Evolutionary conservation across 2,888 invertebrate genomes (phyloP).

Genomic region (Hyposoter didymator): DNA sequence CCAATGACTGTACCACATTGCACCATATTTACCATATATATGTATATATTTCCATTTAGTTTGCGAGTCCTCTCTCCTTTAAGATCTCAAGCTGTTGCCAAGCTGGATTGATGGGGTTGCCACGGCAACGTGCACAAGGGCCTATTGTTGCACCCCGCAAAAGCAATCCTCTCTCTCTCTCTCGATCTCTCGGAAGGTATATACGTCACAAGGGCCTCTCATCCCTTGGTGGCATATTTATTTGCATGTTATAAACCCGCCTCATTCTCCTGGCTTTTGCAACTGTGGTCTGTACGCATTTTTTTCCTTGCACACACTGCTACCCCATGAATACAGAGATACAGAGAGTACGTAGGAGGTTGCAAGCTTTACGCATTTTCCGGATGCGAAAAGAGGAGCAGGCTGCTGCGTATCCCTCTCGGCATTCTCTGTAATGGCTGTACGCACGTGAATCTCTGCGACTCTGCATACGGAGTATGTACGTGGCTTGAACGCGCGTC

Average conservation of each 20-base stretch:
- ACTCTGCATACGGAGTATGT: slow-evolving; percentile 22
- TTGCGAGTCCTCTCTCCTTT: slow-evolving; percentile 80
- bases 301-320: slow-evolving; percentile 70
- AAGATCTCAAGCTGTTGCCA: slow-evolving; percentile 84
- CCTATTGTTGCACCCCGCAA: slow-evolving; percentile 83
- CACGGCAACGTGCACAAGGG: slow-evolving; percentile 81
- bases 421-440: neutral
- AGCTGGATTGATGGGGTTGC: slow-evolving; percentile 84
- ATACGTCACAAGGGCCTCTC: slow-evolving; percentile 58
- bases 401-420: slow-evolving; percentile 37
- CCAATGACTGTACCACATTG: slow-evolving; percentile 27
- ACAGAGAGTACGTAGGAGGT: neutral
- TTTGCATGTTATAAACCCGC: slow-evolving; percentile 78
- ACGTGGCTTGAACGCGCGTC: slow-evolving; percentile 50
- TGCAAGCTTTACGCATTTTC: slow-evolving; percentile 36
- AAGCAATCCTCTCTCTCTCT: slow-evolving; percentile 60
- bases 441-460: slow-evolving; percentile 37
- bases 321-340: slow-evolving; percentile 61
- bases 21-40: slow-evolving; percentile 9
- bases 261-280: slow-evolving; percentile 71
- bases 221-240: slow-evolving; percentile 82
- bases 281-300: slow-evolving; percentile 49
- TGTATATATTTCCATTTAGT: slow-evolving; percentile 33
- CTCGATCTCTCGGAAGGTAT: slow-evolving; percentile 9
- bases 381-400: slow-evolving; percentile 33